phyloP scores from a whole-genome alignment of 2,888 invertebrate species.

The Amitus sp. region DNA sequence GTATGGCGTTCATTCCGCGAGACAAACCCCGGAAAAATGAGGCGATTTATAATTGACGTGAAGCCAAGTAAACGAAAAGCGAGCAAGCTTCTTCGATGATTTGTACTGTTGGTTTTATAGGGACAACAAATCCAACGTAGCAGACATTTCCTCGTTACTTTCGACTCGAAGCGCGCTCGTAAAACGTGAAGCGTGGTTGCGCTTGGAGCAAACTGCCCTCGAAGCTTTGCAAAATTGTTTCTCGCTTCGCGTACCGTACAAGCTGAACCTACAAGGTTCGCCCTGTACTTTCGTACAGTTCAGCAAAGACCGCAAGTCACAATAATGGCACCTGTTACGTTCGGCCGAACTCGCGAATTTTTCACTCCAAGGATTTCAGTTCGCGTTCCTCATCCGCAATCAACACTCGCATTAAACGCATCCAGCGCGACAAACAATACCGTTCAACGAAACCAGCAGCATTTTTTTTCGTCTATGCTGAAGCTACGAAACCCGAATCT shows the following conservation, averaged over 20 bases:
- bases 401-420: too few relatives aligned
- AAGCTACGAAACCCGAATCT: too few relatives aligned
- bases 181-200: background rate
- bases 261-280: constrained; percentile 9
- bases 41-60: too few relatives aligned
- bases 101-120: too few relatives aligned
- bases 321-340: constrained; percentile 39
- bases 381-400: background rate
- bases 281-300: constrained; percentile 15
- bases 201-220: background rate
- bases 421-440: background rate
- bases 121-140: too few relatives aligned
- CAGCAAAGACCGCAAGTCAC: constrained; percentile 30
- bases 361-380: constrained; percentile 20
- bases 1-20: too few relatives aligned
- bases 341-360: constrained; percentile 17
- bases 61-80: too few relatives aligned
- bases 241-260: constrained; percentile 12
- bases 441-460: too few relatives aligned
- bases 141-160: background rate
- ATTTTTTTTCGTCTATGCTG: too few relatives aligned
- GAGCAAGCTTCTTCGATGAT: too few relatives aligned
- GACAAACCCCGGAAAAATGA: too few relatives aligned
- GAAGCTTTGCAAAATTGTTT: constrained; percentile 3
- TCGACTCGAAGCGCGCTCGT: background rate